Base-by-base conservation (phyloP, 2,113 vertebrate species). In the Rhegmatorhina hoffmannsi region DNA sequence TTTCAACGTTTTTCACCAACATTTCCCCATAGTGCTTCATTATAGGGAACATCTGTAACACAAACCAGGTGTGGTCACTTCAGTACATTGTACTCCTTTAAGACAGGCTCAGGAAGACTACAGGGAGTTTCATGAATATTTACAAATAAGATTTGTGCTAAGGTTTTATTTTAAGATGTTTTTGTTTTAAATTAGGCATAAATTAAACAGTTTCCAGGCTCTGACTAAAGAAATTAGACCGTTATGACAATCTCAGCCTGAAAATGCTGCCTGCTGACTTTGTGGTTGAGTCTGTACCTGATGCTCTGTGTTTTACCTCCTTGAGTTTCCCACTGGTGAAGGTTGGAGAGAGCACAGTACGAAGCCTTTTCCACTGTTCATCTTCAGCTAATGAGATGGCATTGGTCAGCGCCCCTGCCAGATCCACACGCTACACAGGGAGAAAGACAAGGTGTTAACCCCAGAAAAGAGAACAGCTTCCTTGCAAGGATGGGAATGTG, bases 271-370 rank as follows among this genome's bases (percentile, higher is more conserved):
- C 62, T 50, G 1, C 69, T 53, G 69, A 3, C 62, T 56, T 50
- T 19, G 58, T 56, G 46, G 11, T 68, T 47, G 13, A 74, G 43
- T 10, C 26, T 72, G 47, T 38, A 4, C 15, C 53, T 31, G 43
- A 24, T 60, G 53, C 50, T 31, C 26, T 52, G 50, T 29, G 16
- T 11, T 56, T 96, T 90, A 99, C 98, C 98, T 99, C 98, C 94
- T 98, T 99, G 13, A 99, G 98, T 59, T 98, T 98, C 47, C 98
- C 98, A 5, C 98, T 99, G 88, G 98, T 98, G 96, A 99, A 99
- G 14, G 98, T 97, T 44, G 98, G 98, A 3, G 98, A 98, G 17
- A 99, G 97, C 36, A 98, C 60, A 5, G 97, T 97, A 3, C 98
- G 96, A 34, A 99, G 90, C 94, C 98, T 97, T 89, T 97, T 99